phyloP scores from a whole-genome alignment of 2,888 invertebrate genomes.

The Amphipyra tragopoginis region DNA sequence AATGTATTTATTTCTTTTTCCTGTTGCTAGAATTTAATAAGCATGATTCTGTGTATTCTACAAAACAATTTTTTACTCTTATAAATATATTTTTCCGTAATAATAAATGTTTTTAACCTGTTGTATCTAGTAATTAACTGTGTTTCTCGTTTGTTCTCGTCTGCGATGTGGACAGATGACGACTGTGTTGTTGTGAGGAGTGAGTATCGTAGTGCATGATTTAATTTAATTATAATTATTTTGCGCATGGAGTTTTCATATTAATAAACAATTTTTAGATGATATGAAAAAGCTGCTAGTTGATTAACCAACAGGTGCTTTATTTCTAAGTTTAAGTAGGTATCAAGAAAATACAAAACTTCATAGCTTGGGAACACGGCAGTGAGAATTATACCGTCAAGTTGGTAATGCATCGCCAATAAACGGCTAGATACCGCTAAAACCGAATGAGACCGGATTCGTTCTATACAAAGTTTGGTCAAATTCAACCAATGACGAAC shows the following conservation, averaged over 20 bases:
- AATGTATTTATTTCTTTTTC: not conserved
- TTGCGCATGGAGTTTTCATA: not conserved
- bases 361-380: no score
- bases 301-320: no score
- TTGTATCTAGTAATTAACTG: not conserved
- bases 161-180: conserved; percentile 75
- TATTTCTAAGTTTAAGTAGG: no score
- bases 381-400: no score
- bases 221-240: conserved; percentile 4
- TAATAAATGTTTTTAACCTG: not conserved
- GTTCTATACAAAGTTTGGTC: no score
- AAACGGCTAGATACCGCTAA: no score
- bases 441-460: no score
- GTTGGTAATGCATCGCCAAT: no score
- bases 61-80: not conserved
- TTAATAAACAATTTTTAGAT: not conserved
- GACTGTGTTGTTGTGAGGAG: conserved; percentile 78
- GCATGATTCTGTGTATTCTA: conserved; percentile 12
- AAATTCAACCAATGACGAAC: no score
- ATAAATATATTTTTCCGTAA: not conserved
- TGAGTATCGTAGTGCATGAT: conserved; percentile 77
- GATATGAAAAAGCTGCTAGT: no score
- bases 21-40: not conserved
- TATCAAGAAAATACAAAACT: no score
- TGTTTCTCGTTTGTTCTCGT: conserved; percentile 63